These are phyloP conservation scores for Stramonita haemastoma DNA, from an alignment of 2,888 invertebrate species.

Conservation along the genomic window DNA sequence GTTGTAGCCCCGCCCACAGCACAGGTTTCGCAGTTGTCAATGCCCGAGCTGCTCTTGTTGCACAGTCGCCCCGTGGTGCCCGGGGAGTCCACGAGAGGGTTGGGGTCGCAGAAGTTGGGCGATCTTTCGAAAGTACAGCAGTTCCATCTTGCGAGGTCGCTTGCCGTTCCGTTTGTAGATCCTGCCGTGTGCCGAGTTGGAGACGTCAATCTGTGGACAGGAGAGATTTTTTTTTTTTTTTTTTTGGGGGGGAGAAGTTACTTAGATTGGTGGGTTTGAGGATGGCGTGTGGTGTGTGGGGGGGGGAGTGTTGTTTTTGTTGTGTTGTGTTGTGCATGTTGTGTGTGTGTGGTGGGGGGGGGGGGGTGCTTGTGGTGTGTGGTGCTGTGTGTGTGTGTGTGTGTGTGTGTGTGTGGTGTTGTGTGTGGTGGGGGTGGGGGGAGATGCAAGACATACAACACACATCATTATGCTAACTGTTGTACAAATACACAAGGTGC, in stretches of 20 bases:
- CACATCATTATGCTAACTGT: too few relatives aligned
- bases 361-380: neutral
- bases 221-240: too few relatives aligned
- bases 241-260: too few relatives aligned
- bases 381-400: neutral
- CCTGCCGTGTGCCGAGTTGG: slow-evolving; percentile 61
- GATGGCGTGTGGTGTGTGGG: neutral
- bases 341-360: too few relatives aligned
- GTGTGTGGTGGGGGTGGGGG: too few relatives aligned
- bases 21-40: slow-evolving; percentile 73
- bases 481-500: too few relatives aligned
- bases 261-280: neutral
- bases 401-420: neutral
- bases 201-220: slow-evolving; percentile 59
- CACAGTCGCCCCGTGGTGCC: slow-evolving; percentile 75
- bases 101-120: slow-evolving; percentile 91
- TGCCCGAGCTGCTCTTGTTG: slow-evolving; percentile 69
- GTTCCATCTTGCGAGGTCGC: slow-evolving; percentile 70
- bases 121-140: slow-evolving; percentile 96
- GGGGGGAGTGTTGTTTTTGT: too few relatives aligned
- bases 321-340: too few relatives aligned
- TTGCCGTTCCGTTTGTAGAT: slow-evolving; percentile 58
- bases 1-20: slow-evolving; percentile 74
- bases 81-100: slow-evolving; percentile 70
- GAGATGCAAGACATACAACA: neutral